A percentile compares a stretch with the other conserved stretches of the same genome.
Conservation (phyloP, 2,113 vertebrate species). For the Grus americana region DNA sequence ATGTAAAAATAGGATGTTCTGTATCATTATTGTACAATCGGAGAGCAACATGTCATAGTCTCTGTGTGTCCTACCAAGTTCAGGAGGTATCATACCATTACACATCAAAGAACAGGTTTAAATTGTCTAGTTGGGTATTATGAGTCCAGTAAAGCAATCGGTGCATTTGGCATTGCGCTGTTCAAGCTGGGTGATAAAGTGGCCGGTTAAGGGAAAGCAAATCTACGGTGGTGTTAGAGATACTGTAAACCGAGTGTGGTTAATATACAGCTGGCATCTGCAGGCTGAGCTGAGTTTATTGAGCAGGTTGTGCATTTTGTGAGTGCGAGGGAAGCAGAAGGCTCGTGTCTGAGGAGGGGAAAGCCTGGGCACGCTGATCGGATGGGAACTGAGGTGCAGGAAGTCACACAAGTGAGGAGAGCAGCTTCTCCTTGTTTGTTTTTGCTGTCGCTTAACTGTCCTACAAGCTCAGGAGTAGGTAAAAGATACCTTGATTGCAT, state of each 20-base stretch:
- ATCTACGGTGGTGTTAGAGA: background rate
- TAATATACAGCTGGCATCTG: background rate
- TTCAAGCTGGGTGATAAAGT: background rate
- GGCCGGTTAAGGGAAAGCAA: background rate
- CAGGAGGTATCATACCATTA: background rate
- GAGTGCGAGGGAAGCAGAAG: background rate
- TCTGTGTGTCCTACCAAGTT: background rate
- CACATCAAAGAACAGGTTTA: background rate
- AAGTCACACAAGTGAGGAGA: background rate
- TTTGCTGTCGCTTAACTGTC: background rate
- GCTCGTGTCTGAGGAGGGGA: background rate
- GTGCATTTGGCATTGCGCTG: background rate
- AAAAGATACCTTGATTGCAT: background rate
- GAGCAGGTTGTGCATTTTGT: accelerated
- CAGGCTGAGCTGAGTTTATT: background rate
- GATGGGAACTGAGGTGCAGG: background rate
- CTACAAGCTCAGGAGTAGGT: background rate
- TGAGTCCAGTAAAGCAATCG: background rate
- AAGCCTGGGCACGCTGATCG: background rate
- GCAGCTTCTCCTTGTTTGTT: background rate
- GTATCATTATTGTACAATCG: background rate
- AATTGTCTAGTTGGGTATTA: background rate
- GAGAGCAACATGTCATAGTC: background rate
- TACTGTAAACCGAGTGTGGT: background rate
- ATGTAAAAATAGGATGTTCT: background rate